Base-by-base conservation (phyloP, 2,888 invertebrate genomes). In the Trachelus tabidus region DNA sequence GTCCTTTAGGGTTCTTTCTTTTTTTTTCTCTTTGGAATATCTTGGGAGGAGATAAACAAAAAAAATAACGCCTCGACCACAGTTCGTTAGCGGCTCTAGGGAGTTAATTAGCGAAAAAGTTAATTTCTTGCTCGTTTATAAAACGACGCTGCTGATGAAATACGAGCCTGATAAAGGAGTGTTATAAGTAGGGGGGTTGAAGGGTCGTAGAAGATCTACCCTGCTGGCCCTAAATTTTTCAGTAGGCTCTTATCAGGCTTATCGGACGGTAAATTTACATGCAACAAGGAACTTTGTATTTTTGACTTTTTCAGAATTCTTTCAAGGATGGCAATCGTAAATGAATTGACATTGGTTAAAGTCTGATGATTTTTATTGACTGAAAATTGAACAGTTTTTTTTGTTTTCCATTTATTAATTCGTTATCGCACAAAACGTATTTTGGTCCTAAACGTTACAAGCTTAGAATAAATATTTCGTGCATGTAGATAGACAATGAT, bases 61-160 rank as follows among this genome's bases (percentile, higher is more conserved):
- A 83, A 83, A 83, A 77, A 79, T 74, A 81, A 82, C 81, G 82
- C 80, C 83, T 88, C 85, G 83, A 85, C 83, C 81, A 87, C 86
- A 88, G 89, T 90, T 90, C 90, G 90, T 90, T 90, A 90, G 88
- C 86, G 86, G 79, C 87, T 88, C 88, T 79, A 81, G 89, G 89
- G 90, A 90, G 89, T 90, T 90, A 90, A 90, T 90, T 90, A 90
- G 90, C 88, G 89, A 90, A 90, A 89, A 90, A 90, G 88, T 90
- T 90, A 88, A 90, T 90, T 90, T 90, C 90, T 89, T 88, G 87
- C 85, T 84, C 84, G 87, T 85, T 89, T 85, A 88, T 90, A 89
- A 90, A 88, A 86, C 89, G 87, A 88, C 88, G 87, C 86, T 86
- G 83, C 86, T 86, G 87, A 89, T 90, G 90, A 90, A 90, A 90